A percentile compares a stretch with the other conserved stretches of the same genome.
Evolutionary conservation across 2,888 invertebrate species (phyloP).

Genomic region (Epistrophe eligans): DNA sequence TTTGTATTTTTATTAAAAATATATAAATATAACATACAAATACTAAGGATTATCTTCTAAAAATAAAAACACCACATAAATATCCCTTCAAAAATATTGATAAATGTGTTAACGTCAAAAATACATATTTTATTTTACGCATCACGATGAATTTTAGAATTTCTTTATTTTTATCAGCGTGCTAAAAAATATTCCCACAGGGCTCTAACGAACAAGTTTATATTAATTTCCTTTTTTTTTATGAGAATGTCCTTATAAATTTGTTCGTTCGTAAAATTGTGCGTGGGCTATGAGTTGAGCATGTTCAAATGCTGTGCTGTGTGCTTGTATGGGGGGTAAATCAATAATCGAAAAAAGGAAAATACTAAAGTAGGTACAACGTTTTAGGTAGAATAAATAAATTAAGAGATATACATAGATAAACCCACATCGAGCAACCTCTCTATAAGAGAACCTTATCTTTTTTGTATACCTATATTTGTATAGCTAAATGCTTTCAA

Average conservation of each 20-base stretch:
- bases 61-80: background rate
- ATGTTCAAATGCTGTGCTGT: too few relatives aligned
- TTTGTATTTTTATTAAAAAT: too few relatives aligned
- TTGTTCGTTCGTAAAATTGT: background rate
- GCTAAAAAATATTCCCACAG: conserved; percentile 2
- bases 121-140: background rate
- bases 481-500: background rate
- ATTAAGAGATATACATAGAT: conserved; percentile 12
- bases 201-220: conserved; percentile 7
- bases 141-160: background rate
- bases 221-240: background rate
- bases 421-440: background rate
- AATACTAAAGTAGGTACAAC: background rate
- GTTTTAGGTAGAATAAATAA: conserved; percentile 23
- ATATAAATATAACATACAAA: background rate
- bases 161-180: conserved; percentile 10
- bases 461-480: background rate
- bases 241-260: conserved; percentile 19
- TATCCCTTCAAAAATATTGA: background rate
- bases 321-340: conserved; percentile 10
- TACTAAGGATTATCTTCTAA: background rate
- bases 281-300: background rate
- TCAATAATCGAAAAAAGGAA: conserved; percentile 7
- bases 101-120: conserved; percentile 1
- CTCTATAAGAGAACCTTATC: background rate